Evolutionary conservation across 2,888 invertebrate species (phyloP), one percentile per base, ranked within the genome.

Genomic region (Heterodera filipjevi): DNA sequence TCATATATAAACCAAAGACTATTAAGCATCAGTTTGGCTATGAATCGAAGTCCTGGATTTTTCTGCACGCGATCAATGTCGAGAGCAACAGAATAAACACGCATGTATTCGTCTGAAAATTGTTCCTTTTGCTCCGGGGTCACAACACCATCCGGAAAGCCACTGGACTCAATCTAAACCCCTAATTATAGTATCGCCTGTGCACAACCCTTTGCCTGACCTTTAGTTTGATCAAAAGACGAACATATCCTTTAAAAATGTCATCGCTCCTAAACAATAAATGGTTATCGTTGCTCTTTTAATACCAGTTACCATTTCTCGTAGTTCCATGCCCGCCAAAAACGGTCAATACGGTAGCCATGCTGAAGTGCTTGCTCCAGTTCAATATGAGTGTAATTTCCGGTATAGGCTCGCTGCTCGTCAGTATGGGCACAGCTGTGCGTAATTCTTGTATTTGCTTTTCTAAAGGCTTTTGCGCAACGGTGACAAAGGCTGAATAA

Each of bases 331-430:
- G 59, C 59, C 3, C 59, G 22, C 59, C 59, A 59, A n/a, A 59
- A 66, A 27, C 66, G 66, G 35, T 66, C 66, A 32, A 66, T 12
- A 8, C 27, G 19, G 32, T 66, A 66, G 8, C 76, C 76, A 12
- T 76, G 19, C 12, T 44, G 33, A 2, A 76, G n/a, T 0, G 76
- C 66, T 2, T 12, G 22, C 16, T 14, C 70, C 27, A 76, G 30
- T 30, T 76, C 76, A 27, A 76, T 70, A 22, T 68, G 66, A 10
- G 76, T 68, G 30, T 39, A 39, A n/a, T 53, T 76, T 1, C 71
- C 70, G 8, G 68, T 76, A 44, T 44, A 76, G 1, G 66, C 68
- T 19, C 76, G 2, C 39, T 76, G 39, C 0, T 1, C 66, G 32
- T 76, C 76, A 3, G 35, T n/a, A 68, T 76, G 68, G 0, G 44